These are phyloP conservation scores for Arrhopalites spinosus DNA, from an alignment of 2,888 invertebrate species.

Conservation along the genomic window DNA sequence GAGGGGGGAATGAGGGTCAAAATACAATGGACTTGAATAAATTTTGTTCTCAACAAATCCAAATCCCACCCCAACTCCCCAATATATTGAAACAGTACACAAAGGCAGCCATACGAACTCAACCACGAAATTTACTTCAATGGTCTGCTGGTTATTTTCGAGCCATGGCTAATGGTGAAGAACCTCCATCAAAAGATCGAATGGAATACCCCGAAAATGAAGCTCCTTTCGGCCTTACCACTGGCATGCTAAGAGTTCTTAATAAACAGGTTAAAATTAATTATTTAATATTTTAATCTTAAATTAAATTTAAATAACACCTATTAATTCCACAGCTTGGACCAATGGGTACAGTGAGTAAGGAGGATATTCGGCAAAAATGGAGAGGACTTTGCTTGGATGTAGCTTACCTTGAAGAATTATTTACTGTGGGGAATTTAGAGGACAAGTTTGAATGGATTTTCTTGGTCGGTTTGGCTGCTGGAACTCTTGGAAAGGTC, in stretches of 20 bases:
- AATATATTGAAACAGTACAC: conserved; percentile 83
- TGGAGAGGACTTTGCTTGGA: conserved; percentile 52
- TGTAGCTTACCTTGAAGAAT: conserved; percentile 39
- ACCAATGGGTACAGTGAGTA: conserved; percentile 31
- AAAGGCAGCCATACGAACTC: conserved; percentile 88
- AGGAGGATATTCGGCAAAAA: conserved; percentile 40
- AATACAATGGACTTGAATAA: conserved; percentile 67
- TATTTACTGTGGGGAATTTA: conserved; percentile 34
- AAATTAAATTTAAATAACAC: not conserved
- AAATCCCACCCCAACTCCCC: conserved; percentile 80
- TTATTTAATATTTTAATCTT: not conserved
- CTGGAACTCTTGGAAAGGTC: conserved; percentile 50
- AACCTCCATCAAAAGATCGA: conserved; percentile 47
- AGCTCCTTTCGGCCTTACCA: conserved; percentile 39
- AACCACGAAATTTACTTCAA: conserved; percentile 81
- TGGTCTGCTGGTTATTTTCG: conserved; percentile 61
- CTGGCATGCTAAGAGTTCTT: conserved; percentile 17
- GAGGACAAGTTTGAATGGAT: conserved; percentile 44
- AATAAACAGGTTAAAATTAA: conserved; percentile 6
- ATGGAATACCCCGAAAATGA: conserved; percentile 41
- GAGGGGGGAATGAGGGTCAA: conserved; percentile 58
- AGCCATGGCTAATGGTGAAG: conserved; percentile 43
- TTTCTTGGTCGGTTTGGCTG: conserved; percentile 45
- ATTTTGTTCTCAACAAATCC: conserved; percentile 81
- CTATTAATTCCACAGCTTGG: conserved; percentile 35